These are phyloP conservation scores for Chironomus riparius DNA, from an alignment of 2,888 invertebrate genomes.

Conservation along the genomic window DNA sequence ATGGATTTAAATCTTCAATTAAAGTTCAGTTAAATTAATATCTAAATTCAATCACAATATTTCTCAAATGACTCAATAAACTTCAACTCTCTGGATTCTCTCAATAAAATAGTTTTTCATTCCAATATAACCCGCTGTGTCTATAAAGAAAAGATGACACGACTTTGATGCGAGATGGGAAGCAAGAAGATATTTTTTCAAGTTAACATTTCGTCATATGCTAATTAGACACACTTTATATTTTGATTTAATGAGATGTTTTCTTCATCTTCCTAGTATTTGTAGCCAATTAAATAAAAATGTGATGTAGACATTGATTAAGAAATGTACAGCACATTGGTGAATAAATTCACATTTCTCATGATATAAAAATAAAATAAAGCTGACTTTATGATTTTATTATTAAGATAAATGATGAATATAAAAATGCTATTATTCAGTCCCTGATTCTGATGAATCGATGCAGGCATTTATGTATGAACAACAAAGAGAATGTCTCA, in stretches of 20 bases:
- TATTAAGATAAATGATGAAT: slow-evolving; percentile 5
- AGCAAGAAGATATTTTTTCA: not conserved
- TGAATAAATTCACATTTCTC: not conserved
- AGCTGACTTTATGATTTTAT: slow-evolving; percentile 5
- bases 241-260: slow-evolving; percentile 24
- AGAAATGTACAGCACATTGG: not conserved
- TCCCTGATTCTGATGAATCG: too few relatives aligned
- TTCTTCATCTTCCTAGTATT: not conserved
- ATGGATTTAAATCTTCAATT: too few relatives aligned
- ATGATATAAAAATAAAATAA: not conserved
- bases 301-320: slow-evolving; percentile 1
- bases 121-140: not conserved
- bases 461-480: not conserved
- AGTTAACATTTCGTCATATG: slow-evolving; percentile 1
- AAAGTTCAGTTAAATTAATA: too few relatives aligned
- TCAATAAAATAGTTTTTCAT: not conserved
- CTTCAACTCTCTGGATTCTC: not conserved
- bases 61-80: not conserved
- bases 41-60: not conserved
- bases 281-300: slow-evolving; percentile 13
- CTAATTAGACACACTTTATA: slow-evolving; percentile 18
- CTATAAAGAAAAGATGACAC: not conserved
- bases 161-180: not conserved
- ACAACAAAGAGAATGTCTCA: not conserved
- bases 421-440: not conserved